A percentile compares a stretch with the other conserved stretches of the same genome.
Evolutionary conservation across 2,888 invertebrate genomes (phyloP).

Genomic region (Coleophora deauratella): DNA sequence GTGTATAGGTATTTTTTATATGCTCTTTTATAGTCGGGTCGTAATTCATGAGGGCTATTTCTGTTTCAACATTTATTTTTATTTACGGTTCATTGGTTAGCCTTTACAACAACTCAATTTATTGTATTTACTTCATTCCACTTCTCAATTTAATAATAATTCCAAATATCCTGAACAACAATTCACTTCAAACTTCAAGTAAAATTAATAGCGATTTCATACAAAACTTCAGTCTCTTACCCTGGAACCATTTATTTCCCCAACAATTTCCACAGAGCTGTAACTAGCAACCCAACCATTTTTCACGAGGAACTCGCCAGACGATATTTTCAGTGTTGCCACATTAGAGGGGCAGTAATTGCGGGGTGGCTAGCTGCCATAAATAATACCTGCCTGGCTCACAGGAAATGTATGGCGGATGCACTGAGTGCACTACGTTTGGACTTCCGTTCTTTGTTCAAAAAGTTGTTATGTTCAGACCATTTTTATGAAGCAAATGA

Average conservation of each 20-base stretch:
- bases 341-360: conserved; percentile 41
- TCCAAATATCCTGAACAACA: no score
- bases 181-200: no score
- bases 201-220: no score
- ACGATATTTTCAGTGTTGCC: conserved; percentile 31
- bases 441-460: conserved; percentile 1
- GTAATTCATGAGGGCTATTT: conserved; percentile 27
- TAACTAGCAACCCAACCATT: conserved; percentile 23
- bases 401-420: conserved; percentile 16
- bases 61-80: conserved; percentile 15
- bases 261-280: conserved; percentile 3
- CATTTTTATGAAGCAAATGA: no score
- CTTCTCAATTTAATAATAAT: no score
- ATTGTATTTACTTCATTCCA: no score
- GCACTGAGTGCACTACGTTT: conserved; percentile 20
- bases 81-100: conserved; percentile 1
- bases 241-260: background rate
- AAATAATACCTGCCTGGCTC: conserved; percentile 29
- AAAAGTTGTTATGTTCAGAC: no score
- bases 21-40: conserved; percentile 40
- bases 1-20: conserved; percentile 32
- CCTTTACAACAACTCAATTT: no score
- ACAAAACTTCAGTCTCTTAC: no score
- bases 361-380: conserved; percentile 31
- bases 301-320: conserved; percentile 21